These are phyloP conservation scores for Anastrepha ludens DNA, from an alignment of 1,140 invertebrate genomes.

Conservation along the genomic window DNA sequence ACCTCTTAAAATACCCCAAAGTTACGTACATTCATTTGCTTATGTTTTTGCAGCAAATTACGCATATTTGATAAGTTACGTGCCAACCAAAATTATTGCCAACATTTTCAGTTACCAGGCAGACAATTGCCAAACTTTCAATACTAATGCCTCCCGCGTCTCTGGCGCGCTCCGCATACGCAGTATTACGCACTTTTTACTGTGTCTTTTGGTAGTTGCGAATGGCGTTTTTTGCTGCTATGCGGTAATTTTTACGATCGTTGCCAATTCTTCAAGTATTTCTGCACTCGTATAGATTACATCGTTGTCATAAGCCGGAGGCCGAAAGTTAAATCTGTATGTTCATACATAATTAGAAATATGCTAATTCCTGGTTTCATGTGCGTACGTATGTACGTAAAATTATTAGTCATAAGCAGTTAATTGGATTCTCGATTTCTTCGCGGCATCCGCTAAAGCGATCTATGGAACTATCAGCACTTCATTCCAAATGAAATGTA, in stretches of 20 bases:
- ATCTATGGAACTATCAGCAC: neutral
- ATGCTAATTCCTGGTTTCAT: neutral
- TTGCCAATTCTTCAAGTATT: constrained; percentile 12
- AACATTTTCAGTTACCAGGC: neutral
- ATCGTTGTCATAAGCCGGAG: neutral
- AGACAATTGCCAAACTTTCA: neutral
- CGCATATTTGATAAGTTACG: constrained; percentile 5
- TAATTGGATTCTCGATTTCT: constrained; percentile 2
- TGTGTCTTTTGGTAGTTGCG: neutral
- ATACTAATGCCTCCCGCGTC: neutral
- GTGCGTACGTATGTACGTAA: neutral
- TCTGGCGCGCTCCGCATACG: neutral
- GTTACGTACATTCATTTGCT: no score
- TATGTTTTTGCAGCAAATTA: constrained; percentile 2
- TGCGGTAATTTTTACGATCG: neutral
- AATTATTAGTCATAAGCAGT: neutral
- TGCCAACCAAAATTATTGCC: neutral
- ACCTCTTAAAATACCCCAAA: no score
- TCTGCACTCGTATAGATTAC: neutral
- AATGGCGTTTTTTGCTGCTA: neutral
- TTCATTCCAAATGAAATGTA: no score
- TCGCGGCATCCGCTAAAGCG: neutral
- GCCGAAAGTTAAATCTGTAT: neutral
- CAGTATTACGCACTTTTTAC: neutral
- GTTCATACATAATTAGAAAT: neutral